These are phyloP conservation scores for Nomada fabriciana DNA, from an alignment of 2,888 invertebrate genomes.

Conservation along the genomic window DNA sequence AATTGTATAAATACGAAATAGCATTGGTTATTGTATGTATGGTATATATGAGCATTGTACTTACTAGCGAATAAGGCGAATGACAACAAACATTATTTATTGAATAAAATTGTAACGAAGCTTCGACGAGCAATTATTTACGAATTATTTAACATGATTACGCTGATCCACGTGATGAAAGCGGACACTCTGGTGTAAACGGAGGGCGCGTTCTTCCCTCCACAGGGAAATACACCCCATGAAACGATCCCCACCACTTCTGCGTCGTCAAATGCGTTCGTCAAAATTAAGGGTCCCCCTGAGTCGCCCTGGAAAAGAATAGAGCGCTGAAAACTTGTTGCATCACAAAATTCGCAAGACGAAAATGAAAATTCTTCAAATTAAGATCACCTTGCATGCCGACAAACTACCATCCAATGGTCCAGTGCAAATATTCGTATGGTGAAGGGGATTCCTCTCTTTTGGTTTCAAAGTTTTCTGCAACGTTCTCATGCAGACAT, in stretches of 20 bases:
- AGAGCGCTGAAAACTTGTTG: background rate
- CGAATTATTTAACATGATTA: slow-evolving; percentile 64
- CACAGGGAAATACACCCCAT: slow-evolving; percentile 83
- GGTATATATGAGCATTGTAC: slow-evolving; percentile 14
- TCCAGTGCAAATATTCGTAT: slow-evolving; percentile 85
- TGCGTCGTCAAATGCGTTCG: slow-evolving; percentile 72
- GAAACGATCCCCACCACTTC: slow-evolving; percentile 82
- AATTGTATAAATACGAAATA: slow-evolving; percentile 43
- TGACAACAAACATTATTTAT: slow-evolving; percentile 52
- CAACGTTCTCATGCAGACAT: slow-evolving; percentile 69
- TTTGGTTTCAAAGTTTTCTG: slow-evolving; percentile 62
- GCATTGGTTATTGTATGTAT: slow-evolving; percentile 6
- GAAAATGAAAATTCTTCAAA: background rate
- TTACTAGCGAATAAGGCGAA: slow-evolving; percentile 22
- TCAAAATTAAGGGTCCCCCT: slow-evolving; percentile 80
- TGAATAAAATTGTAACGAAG: slow-evolving; percentile 46
- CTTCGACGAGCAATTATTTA: background rate
- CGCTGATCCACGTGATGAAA: slow-evolving; percentile 79
- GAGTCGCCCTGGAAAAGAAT: slow-evolving; percentile 80
- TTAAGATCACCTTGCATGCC: slow-evolving; percentile 82
- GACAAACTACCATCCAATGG: slow-evolving; percentile 82
- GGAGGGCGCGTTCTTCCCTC: slow-evolving; percentile 78
- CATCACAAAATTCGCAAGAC: background rate
- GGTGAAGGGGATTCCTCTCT: slow-evolving; percentile 73
- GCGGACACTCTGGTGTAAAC: slow-evolving; percentile 82